Conservation (phyloP, 2,888 invertebrate genomes). For the Pachycephus smyrnensis region DNA sequence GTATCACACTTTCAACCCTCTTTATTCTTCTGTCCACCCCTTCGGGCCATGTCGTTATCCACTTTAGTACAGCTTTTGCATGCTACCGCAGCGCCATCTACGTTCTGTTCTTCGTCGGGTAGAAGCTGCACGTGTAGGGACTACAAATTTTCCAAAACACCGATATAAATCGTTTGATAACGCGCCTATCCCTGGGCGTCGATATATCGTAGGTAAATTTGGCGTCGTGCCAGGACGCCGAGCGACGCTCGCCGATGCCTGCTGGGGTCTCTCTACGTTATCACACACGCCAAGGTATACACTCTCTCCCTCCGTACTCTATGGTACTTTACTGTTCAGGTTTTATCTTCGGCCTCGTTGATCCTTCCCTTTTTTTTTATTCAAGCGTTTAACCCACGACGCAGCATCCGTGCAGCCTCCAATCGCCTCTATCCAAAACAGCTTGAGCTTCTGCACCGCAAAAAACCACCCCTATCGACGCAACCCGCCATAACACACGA, state of each 20-base stretch:
- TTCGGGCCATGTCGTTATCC: slow-evolving; percentile 36
- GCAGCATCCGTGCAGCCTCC: background rate
- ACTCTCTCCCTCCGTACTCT: background rate
- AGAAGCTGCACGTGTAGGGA: slow-evolving; percentile 29
- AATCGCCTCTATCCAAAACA: background rate
- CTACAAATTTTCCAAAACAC: slow-evolving; percentile 59
- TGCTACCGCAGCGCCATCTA: background rate
- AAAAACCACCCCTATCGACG: background rate
- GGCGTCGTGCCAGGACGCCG: slow-evolving; percentile 27
- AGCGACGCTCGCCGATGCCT: background rate
- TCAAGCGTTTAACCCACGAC: background rate
- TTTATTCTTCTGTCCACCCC: slow-evolving; percentile 10
- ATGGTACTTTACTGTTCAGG: background rate
- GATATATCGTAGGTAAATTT: slow-evolving; percentile 53
- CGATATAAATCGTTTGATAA: slow-evolving; percentile 61
- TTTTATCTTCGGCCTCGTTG: background rate
- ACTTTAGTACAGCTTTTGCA: slow-evolving; percentile 19
- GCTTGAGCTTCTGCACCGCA: background rate
- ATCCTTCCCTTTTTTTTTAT: background rate
- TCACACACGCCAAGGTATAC: background rate
- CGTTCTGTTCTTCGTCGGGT: background rate
- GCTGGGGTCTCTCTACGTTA: background rate
- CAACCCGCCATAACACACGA: background rate
- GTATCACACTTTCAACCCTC: slow-evolving; percentile 8
- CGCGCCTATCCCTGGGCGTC: slow-evolving; percentile 47